Conservation (phyloP, 1,140 invertebrate genomes). For the Caenorhabditis remanei region DNA sequence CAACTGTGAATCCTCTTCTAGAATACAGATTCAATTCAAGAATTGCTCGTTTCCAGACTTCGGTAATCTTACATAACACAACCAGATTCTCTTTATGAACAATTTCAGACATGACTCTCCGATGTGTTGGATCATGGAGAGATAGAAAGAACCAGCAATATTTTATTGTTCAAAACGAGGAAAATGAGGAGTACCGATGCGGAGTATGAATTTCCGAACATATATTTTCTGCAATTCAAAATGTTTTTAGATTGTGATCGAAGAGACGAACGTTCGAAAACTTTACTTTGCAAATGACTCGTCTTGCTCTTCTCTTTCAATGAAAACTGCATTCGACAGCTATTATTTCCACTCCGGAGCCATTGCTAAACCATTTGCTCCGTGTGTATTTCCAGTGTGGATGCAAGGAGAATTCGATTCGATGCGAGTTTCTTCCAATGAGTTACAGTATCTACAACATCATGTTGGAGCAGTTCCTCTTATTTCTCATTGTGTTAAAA, state of each 20-base stretch:
- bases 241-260: not conserved
- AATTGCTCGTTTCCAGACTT: conserved; percentile 66
- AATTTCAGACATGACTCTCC: conserved; percentile 30
- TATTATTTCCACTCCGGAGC: conserved; percentile 48
- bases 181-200: conserved; percentile 63
- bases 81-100: not conserved
- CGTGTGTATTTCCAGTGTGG: conserved; percentile 65
- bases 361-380: conserved; percentile 25
- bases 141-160: conserved; percentile 22
- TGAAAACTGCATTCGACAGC: conserved; percentile 45
- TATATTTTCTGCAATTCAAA: not conserved
- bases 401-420: conserved; percentile 64
- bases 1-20: conserved; percentile 48
- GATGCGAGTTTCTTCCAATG: conserved; percentile 39
- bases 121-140: conserved; percentile 63
- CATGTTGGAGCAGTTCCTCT: conserved; percentile 59
- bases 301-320: conserved; percentile 25
- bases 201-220: not conserved
- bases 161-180: conserved; percentile 57
- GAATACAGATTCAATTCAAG: conserved; percentile 43
- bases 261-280: not conserved
- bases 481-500: conserved; percentile 60
- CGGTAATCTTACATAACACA: conserved; percentile 8
- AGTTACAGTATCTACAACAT: conserved; percentile 59
- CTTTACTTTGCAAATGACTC: conserved; percentile 57